Conservation (phyloP, 2,797 vertebrate species). For the Pangasius larnaudii region DNA sequence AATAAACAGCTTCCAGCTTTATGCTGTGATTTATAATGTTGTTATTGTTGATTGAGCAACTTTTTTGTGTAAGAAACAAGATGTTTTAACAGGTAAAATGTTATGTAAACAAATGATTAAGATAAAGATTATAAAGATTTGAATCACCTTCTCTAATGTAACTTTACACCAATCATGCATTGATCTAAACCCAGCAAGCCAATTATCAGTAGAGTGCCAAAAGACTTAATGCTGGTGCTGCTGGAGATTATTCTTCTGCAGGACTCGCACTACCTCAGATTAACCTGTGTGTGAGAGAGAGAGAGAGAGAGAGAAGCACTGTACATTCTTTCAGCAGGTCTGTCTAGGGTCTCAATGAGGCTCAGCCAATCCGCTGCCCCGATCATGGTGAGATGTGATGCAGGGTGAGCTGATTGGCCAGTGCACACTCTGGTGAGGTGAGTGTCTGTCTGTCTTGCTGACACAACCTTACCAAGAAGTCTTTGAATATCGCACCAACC, state of each 20-base stretch:
- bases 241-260: slow-evolving; percentile 31
- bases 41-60: background rate
- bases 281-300: background rate
- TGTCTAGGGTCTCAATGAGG: slow-evolving; percentile 20
- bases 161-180: background rate
- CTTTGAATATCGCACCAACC: slow-evolving; percentile 40
- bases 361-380: slow-evolving; percentile 59
- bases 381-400: slow-evolving; percentile 64
- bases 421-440: slow-evolving; percentile 62
- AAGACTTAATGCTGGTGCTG: slow-evolving; percentile 5
- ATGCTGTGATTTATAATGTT: background rate
- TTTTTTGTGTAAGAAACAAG: background rate
- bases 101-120: background rate
- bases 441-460: slow-evolving; percentile 27
- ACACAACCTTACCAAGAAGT: slow-evolving; percentile 51
- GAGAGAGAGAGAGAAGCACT: background rate
- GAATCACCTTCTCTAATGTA: background rate
- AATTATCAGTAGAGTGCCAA: background rate
- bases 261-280: slow-evolving; percentile 33
- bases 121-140: background rate
- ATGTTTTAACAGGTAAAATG: background rate
- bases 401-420: slow-evolving; percentile 60
- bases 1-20: background rate
- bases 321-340: slow-evolving; percentile 42
- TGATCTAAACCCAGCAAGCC: slow-evolving; percentile 23